Evolutionary conservation across 2,113 vertebrate genomes (phyloP), one percentile per base, ranked within the genome.

Genomic region (Perca fluviatilis): DNA sequence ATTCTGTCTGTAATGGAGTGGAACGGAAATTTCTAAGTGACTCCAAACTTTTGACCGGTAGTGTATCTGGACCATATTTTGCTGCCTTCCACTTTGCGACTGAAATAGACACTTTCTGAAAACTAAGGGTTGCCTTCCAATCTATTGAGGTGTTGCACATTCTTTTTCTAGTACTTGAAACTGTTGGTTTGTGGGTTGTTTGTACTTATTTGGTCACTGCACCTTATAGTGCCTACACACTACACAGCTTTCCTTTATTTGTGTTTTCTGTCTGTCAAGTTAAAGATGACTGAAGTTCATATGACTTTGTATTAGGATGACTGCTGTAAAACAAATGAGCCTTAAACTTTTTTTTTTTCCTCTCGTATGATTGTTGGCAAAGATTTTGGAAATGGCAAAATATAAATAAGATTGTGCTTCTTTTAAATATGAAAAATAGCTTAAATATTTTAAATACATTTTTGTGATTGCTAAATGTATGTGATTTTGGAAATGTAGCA

Each of bases 301-400:
- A 46, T n/a, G 3, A 40, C 8, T n/a, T 68, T 79, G 3, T 16
- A 18, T 43, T 21, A 54, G 18, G 1, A 46, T 12, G 2, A 56
- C 67, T 69, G 51, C 61, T 12, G 21, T 84, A 16, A 71, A 62
- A 53, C 58, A 58, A 53, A 33, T 19, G 4, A 72, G 49, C 46
- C 58, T 57, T n/a, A 50, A n/a, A 67, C 16, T 46, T 50, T 11
- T 25, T 7, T 25, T 7, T 27, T 51, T 43, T 18, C 14, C 27
- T 43, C 19, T 63, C 27, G n/a, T 67, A 14, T 58, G 40, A 60
- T 3, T 33, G 23, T 49, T 18, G 4, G 49, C 14, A 47, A 16
- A 50, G 7, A 14, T 53, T 69, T 66, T 61, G 2, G 64, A 23
- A 58, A 40, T 63, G 13, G 1, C 7, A 23, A 36, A 46, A 51